Base-by-base conservation (phyloP, 2,888 invertebrate species). In the Synanthedon tipuliformis region DNA sequence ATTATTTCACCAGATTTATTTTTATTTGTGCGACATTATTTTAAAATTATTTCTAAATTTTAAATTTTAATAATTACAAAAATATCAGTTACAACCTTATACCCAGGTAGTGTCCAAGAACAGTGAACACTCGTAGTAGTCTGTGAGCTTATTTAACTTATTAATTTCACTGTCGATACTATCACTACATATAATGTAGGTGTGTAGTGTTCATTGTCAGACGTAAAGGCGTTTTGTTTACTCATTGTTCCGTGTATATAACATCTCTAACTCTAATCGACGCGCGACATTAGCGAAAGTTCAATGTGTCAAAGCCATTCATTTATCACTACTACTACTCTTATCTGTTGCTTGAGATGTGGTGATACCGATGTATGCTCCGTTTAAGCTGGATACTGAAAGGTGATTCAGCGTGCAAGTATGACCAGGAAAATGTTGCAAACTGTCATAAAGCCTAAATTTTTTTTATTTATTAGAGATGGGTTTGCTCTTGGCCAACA, bases 131-230 rank as follows among this genome's bases (percentile, higher is more conserved):
- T 45, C 15, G 45, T 45, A 55, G 61, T 59, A 58, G 59, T 58
- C 56, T 40, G 49, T 54, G 52, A 54, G 54, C 54, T 56, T 59
- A 59, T 56, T 50, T 59, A 56, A 55, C 58, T 60, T 63, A 75
- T 75, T 74, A 73, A 73, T 75, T 68, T 66, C 55, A 50, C 53
- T 55, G 60, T 59, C 63, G 75, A 76, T 77, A 56, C 61, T 71
- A 75, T 75, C 75, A 63, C 18, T 16, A 34, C 51, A 51, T 57
- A 67, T 69, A 67, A 68, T 34, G 34, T 34, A 34, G 34, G 34
- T 34, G 34, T 34, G 34, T 34, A 34, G 34, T 34, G 71, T 61
- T 67, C 64, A 55, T 50, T 50, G 51, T 48, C 48, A 49, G 41
- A 51, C 27, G 48, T 48, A 48, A 18, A 40, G 51, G 50, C 18